Percentiles rank a stretch among this genome's conserved stretches.
These are phyloP conservation scores for Centropus bengalensis DNA, from an alignment of 2,113 vertebrate genomes.

Conservation along the genomic window DNA sequence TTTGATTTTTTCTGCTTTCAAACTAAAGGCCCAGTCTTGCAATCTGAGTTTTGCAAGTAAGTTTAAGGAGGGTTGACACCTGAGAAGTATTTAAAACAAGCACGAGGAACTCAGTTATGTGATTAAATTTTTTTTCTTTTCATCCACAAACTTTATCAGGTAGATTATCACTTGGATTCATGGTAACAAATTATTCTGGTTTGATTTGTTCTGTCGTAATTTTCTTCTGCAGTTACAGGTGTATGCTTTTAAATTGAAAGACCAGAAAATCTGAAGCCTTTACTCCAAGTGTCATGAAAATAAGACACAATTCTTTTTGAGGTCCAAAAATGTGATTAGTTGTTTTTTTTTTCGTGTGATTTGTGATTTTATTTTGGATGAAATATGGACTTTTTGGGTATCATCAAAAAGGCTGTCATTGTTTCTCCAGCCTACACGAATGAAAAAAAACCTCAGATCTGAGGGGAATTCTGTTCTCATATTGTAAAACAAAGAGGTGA, in stretches of 20 bases:
- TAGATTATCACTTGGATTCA: not conserved
- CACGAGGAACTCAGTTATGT: not conserved
- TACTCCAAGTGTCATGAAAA: not conserved
- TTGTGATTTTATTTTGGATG: not conserved
- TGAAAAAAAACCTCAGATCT: not conserved
- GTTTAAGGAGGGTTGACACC: not conserved
- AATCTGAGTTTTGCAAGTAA: not conserved
- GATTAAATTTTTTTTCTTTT: not conserved
- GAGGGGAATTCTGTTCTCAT: not conserved
- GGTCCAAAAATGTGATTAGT: not conserved
- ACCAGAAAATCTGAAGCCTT: not conserved
- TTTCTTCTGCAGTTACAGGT: not conserved
- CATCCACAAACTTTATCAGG: not conserved
- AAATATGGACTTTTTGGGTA: not conserved
- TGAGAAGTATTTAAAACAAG: not conserved
- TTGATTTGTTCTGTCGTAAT: not conserved
- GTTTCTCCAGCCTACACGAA: not conserved
- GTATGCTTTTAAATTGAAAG: not conserved
- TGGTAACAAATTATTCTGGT: not conserved
- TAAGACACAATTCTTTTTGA: not conserved
- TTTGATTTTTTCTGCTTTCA: not conserved
- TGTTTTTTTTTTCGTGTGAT: not conserved
- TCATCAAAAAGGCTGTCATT: not conserved
- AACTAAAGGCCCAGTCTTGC: not conserved
- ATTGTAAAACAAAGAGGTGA: not conserved